These are phyloP conservation scores for Naja naja DNA, from an alignment of 2,113 vertebrate species.

Conservation along the genomic window DNA sequence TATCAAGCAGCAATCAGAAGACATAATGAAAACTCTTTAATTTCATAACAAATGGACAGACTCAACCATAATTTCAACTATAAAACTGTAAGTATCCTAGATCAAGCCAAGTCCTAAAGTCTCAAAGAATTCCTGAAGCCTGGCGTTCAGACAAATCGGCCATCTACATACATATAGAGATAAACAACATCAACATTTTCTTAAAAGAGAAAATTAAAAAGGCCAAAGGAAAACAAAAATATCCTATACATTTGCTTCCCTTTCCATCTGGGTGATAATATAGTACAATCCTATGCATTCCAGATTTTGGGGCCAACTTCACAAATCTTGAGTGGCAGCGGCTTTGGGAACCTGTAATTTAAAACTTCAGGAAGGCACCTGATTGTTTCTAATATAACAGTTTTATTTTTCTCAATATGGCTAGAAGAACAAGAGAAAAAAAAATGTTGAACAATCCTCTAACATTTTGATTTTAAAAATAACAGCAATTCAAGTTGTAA, in stretches of 20 bases:
- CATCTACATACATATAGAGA: not conserved
- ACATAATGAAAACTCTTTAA: not conserved
- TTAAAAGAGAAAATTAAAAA: not conserved
- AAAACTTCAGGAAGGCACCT: not conserved
- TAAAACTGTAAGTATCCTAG: not conserved
- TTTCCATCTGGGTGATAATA: not conserved
- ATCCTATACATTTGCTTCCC: not conserved
- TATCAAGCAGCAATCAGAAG: not conserved
- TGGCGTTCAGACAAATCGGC: not conserved
- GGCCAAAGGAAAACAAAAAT: not conserved
- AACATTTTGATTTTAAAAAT: not conserved
- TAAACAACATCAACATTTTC: not conserved
- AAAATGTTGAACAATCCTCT: not conserved
- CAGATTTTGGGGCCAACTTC: not conserved
- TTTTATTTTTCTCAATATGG: not conserved
- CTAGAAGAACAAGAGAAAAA: not conserved
- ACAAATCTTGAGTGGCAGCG: not conserved
- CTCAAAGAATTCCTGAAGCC: not conserved
- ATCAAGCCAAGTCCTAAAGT: not conserved
- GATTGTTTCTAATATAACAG: not conserved
- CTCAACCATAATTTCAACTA: not conserved
- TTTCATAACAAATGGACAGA: not conserved
- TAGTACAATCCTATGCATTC: not conserved
- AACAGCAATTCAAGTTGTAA: not conserved
- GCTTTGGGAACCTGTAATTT: not conserved